Evolutionary conservation across 2,113 vertebrate genomes (phyloP), one percentile per base, ranked within the genome.

Genomic region (Lathamus discolor): DNA sequence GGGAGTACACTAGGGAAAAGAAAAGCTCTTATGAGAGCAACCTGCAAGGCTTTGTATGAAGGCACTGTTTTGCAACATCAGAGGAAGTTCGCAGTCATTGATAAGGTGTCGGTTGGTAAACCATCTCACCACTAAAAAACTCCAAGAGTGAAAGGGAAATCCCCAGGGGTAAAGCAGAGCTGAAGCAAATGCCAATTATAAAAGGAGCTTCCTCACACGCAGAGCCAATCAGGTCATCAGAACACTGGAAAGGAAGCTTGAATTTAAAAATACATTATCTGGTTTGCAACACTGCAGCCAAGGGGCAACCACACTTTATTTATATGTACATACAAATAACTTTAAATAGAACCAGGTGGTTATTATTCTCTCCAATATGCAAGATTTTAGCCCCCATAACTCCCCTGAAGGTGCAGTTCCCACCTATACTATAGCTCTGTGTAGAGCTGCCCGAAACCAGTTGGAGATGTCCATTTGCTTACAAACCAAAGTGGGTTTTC

Each of bases 101-200:
- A 97, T 97, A 96, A 96, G 90, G 91, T 79, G 93, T 35, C 18
- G 0, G 89, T 88, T 92, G 96, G 94, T 93, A 96, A 96, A 97
- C 88, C 97, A 97, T 92, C 93, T 97, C 94, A 96, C 95, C 95
- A 94, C 97, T 74, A 96, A 97, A 97, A 97, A 97, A 97, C 94
- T 98, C 97, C 97, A 96, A 61, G 76, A 88, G 95, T 80, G 78
- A 96, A 83, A 98, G 97, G 97, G 97, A 97, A 97, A 97, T 98
- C 96, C 97, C 97, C 97, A 85, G 82, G 78, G 78, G 91, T 51
- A 75, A 75, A 88, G 92, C 89, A 90, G 72, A 41, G 91, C 92
- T 61, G 86, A 92, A 79, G 81, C 68, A 88, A 95, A 93, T 79
- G 90, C 87, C 94, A 86, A 41, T 92, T 79, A 76, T 33, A 67